Evolutionary conservation across 2,888 invertebrate genomes (phyloP), one percentile per base, ranked within the genome.

Genomic region (Caenorhabditis virilis): DNA sequence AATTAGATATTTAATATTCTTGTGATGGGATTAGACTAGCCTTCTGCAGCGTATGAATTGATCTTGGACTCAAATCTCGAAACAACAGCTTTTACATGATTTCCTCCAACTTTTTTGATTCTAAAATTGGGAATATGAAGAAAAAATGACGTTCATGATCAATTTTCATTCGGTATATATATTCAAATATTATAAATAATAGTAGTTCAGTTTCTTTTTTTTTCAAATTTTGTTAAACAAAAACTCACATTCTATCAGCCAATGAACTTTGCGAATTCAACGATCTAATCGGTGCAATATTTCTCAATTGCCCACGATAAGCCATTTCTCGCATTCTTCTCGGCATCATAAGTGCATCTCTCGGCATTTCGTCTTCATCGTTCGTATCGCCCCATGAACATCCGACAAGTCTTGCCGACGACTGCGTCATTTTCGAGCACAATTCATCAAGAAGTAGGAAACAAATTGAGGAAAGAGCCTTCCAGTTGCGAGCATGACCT

Each of bases 401-500:
- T 22, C 66, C 66, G 18, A 56, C 58, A 7, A 61, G 50, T 30
- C 47, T 25, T 22, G 56, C 60, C 6, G 60, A 43, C 2, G 66
- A 39, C 3, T 45, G 36, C 3, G 47, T 53, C 41, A 71, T 63
- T 45, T 39, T 56, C 9, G 61, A 56, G 36, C 54, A 55, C 16
- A 65, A 39, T 15, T 67, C 59, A 9, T 75, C 67, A 5, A 75
- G 59, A 20, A 62, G 36, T 13, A 51, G 27, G 9, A 63, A 20
- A 42, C 66, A 69, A 6, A 61, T 61, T 1, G 33, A 27, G 5
- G 56, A 62, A 4, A 75, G 55, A 2, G 64, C 50, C 15, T 64
- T 63, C 74, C 74, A 74, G 53, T 74, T 74, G 9, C 69, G 45
- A 3, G 74, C 67, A 35, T 74, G 69, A 9, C 67, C 64, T 16